Evolutionary conservation across 2,888 invertebrate species (phyloP).

Genomic region (Papilio elwesi): DNA sequence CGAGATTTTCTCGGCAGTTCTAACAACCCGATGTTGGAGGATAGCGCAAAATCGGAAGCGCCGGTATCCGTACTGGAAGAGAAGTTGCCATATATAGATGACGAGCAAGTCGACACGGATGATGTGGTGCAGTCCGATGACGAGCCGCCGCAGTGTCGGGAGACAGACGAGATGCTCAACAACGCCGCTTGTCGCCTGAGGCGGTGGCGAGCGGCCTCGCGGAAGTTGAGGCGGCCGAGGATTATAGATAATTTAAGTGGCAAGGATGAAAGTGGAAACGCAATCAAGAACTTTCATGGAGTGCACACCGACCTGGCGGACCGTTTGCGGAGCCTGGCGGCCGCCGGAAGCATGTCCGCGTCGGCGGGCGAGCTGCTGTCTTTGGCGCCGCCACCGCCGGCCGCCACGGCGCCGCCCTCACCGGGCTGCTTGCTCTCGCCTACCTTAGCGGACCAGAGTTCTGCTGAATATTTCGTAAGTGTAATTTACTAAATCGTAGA

Average conservation of each 20-base stretch:
- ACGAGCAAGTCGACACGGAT: conserved; percentile 65
- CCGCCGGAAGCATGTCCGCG: conserved; percentile 74
- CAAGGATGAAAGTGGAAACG: conserved; percentile 59
- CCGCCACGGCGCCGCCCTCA: conserved; percentile 79
- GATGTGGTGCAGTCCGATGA: conserved; percentile 65
- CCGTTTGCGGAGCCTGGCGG: conserved; percentile 74
- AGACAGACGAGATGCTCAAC: conserved; percentile 71
- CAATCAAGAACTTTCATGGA: conserved; percentile 54
- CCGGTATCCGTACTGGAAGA: conserved; percentile 60
- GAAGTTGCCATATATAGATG: conserved; percentile 73
- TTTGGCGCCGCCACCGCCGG: conserved; percentile 75
- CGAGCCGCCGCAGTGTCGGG: conserved; percentile 62
- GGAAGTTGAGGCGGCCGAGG: conserved; percentile 76
- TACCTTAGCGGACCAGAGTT: conserved; percentile 75
- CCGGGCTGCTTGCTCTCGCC: conserved; percentile 77
- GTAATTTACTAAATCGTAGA: too few species aligned
- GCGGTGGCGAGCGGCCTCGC: conserved; percentile 79
- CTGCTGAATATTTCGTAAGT: conserved; percentile 77
- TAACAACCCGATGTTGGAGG: conserved; percentile 41
- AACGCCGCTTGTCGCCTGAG: conserved; percentile 79
- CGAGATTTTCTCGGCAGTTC: conserved; percentile 70
- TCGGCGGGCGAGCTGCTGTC: conserved; percentile 77
- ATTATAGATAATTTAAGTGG: conserved; percentile 79
- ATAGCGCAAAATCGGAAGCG: conserved; percentile 50
- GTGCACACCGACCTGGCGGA: conserved; percentile 78